A percentile compares a stretch with the other conserved stretches of the same genome.
These are phyloP conservation scores for Alsophila aescularia DNA, from an alignment of 2,888 invertebrate genomes.

Conservation along the genomic window DNA sequence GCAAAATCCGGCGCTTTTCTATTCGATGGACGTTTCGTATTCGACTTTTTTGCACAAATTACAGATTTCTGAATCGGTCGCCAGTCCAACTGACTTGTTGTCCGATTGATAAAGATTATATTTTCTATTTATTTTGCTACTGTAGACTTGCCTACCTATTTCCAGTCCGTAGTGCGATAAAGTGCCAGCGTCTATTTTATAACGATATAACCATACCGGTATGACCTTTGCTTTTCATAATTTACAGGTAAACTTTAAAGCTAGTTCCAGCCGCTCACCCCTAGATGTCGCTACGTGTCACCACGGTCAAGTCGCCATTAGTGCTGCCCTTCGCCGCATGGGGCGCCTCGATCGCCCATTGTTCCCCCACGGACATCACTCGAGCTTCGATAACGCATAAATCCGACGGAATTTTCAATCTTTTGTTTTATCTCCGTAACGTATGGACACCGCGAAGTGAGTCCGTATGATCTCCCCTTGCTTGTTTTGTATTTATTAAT, in stretches of 20 bases:
- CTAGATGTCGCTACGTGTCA: conserved; percentile 73
- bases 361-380: conserved; percentile 70
- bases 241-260: conserved; percentile 28
- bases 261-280: conserved; percentile 64
- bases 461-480: conserved; percentile 76
- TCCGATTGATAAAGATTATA: conserved; percentile 22
- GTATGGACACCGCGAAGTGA: conserved; percentile 84
- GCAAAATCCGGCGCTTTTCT: conserved; percentile 73
- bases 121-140: too few species aligned
- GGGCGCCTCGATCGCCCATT: conserved; percentile 82
- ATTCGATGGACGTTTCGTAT: conserved; percentile 64
- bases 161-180: not conserved
- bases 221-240: conserved; percentile 48
- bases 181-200: not conserved
- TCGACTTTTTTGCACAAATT: conserved; percentile 67
- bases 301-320: conserved; percentile 36
- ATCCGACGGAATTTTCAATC: conserved; percentile 76
- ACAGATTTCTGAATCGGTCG: conserved; percentile 30
- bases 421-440: conserved; percentile 83
- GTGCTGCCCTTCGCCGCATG: conserved; percentile 74
- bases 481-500: conserved; percentile 83
- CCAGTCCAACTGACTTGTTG: conserved; percentile 20
- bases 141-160: too few species aligned
- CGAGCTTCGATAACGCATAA: conserved; percentile 80
- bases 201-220: not conserved